These are phyloP conservation scores for Capitulum mitella DNA, from an alignment of 2,888 invertebrate species.

Conservation along the genomic window DNA sequence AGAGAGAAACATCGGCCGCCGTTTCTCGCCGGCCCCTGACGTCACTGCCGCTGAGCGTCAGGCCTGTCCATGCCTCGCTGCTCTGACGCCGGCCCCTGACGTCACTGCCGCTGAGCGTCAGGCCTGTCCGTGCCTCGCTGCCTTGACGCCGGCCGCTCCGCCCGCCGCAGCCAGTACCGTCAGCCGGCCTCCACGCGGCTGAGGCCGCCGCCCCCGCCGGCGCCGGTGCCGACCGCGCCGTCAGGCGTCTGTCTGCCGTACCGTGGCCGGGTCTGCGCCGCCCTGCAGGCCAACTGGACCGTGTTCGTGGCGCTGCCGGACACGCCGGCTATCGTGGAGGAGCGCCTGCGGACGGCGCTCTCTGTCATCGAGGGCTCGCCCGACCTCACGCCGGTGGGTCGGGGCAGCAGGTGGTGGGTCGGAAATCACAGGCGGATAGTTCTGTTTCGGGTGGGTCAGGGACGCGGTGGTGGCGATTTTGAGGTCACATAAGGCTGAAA, in stretches of 20 bases:
- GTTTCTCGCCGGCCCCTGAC: too few relatives aligned
- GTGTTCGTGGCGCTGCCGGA: slow-evolving; percentile 77
- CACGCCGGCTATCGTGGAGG: slow-evolving; percentile 69
- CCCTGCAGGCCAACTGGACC: slow-evolving; percentile 66
- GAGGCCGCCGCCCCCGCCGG: neutral
- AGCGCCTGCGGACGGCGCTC: slow-evolving; percentile 69
- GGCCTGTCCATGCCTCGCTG: too few relatives aligned
- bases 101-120: too few relatives aligned
- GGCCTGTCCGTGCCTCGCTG: too few relatives aligned
- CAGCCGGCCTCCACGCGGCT: neutral
- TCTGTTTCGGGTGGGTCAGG: too few relatives aligned
- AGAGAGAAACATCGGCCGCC: too few relatives aligned
- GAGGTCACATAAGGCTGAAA: too few relatives aligned
- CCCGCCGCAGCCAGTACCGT: too few relatives aligned
- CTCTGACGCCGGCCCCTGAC: too few relatives aligned
- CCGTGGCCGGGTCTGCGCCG: slow-evolving; percentile 67
- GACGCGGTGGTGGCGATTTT: too few relatives aligned
- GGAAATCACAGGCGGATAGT: neutral
- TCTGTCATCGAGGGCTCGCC: slow-evolving; percentile 69
- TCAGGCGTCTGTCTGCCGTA: slow-evolving; percentile 58
- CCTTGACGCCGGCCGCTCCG: too few relatives aligned
- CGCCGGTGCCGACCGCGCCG: neutral
- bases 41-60: too few relatives aligned
- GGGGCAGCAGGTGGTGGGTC: neutral
- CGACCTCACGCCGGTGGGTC: neutral